These are phyloP conservation scores for Gastrophysa polygoni DNA, from an alignment of 2,888 invertebrate genomes.

Conservation along the genomic window DNA sequence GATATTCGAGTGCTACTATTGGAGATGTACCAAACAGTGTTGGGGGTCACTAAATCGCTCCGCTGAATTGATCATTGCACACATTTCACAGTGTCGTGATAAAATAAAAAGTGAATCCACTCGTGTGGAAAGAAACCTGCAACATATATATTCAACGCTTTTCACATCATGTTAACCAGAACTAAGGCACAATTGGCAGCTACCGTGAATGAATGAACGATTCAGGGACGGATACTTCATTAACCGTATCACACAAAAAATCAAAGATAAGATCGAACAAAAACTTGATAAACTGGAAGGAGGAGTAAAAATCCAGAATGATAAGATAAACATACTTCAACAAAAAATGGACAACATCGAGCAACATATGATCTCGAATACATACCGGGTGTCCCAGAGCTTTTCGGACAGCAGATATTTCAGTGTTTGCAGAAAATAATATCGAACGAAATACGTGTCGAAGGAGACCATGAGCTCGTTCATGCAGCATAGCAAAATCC, in stretches of 20 bases:
- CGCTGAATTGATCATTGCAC: neutral
- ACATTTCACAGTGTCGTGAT: neutral
- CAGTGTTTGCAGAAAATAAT: too few relatives aligned
- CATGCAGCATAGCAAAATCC: too few relatives aligned
- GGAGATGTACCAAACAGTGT: neutral
- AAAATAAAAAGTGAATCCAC: conserved; percentile 1
- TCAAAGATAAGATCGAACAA: conserved; percentile 14
- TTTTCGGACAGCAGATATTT: too few relatives aligned
- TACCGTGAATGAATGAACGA: conserved; percentile 5
- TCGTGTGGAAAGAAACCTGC: neutral
- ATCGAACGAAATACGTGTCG: too few relatives aligned
- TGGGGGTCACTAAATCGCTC: neutral
- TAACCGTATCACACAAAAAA: conserved; percentile 1
- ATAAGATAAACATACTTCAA: neutral
- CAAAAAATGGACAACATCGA: conserved; percentile 9
- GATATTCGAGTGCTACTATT: too few relatives aligned
- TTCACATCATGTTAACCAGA: conserved; percentile 1
- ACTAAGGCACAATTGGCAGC: neutral
- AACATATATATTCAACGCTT: neutral
- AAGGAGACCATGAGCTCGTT: too few relatives aligned
- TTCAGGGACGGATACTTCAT: neutral
- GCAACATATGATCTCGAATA: neutral
- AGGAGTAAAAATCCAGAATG: neutral
- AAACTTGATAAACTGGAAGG: conserved; percentile 1
- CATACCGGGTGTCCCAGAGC: too few relatives aligned